A percentile compares a stretch with the other conserved stretches of the same genome.
Evolutionary conservation across 1,140 invertebrate genomes (phyloP).

Genomic region (Drosophila orosa): DNA sequence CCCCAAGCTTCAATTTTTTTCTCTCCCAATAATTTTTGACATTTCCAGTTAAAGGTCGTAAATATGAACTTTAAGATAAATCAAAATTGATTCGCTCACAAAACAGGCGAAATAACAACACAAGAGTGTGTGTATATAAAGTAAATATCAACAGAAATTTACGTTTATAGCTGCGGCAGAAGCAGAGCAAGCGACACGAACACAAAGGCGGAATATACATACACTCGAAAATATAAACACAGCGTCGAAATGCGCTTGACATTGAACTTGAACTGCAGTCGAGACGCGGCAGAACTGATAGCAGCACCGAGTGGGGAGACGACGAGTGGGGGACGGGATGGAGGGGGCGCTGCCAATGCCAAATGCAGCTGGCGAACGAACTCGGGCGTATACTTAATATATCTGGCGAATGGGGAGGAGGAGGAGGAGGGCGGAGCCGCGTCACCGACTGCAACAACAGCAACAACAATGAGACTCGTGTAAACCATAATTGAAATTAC

Average conservation of each 20-base stretch:
- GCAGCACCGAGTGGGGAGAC: conserved; percentile 1
- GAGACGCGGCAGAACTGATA: conserved; percentile 44
- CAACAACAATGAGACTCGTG: conserved; percentile 36
- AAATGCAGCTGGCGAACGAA: conserved; percentile 47
- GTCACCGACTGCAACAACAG: conserved; percentile 15
- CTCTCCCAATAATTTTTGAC: not conserved
- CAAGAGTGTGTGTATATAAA: conserved; percentile 40
- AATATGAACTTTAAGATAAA: conserved; percentile 26
- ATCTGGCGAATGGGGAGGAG: not conserved
- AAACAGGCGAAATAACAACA: conserved; percentile 11
- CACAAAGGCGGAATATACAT: conserved; percentile 37
- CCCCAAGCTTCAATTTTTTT: too few relatives aligned
- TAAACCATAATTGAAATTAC: conserved; percentile 51
- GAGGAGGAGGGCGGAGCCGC: not conserved
- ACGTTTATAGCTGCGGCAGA: conserved; percentile 42
- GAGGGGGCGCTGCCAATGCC: conserved; percentile 16
- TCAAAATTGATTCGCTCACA: conserved; percentile 25
- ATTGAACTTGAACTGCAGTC: conserved; percentile 82
- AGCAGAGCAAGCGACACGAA: conserved; percentile 28
- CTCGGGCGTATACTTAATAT: conserved; percentile 43
- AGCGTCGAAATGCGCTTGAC: conserved; percentile 76
- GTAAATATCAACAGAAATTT: conserved; percentile 62
- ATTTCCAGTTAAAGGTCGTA: conserved; percentile 6
- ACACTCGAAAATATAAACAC: conserved; percentile 48
- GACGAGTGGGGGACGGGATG: not conserved